Conservation (phyloP, 2,113 vertebrate genomes). For the Entosphenus tridentatus region DNA sequence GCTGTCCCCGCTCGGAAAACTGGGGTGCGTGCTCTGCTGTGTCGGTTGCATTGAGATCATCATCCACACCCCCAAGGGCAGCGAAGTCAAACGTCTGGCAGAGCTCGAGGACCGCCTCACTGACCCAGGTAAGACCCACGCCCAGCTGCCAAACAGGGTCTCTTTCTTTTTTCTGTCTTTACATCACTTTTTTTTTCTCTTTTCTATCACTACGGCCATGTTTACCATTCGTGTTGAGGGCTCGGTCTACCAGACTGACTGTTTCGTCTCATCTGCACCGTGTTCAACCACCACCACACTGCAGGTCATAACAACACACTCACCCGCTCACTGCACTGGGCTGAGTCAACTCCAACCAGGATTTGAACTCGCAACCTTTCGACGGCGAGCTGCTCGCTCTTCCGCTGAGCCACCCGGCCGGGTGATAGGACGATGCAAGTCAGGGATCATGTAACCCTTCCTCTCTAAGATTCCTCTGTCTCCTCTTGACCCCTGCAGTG, state of each 20-base stretch:
- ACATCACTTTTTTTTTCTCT: not conserved
- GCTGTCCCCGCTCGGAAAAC: conserved; percentile 62
- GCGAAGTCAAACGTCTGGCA: conserved; percentile 41
- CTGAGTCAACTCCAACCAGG: too few relatives aligned
- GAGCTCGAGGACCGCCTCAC: conserved; percentile 60
- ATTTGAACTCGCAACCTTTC: too few relatives aligned
- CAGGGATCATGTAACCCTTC: too few relatives aligned
- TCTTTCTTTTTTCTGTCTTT: not conserved
- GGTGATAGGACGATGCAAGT: too few relatives aligned
- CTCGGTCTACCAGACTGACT: not conserved
- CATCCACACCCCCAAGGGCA: conserved; percentile 61
- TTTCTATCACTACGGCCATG: not conserved
- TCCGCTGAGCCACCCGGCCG: too few relatives aligned
- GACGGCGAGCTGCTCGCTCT: too few relatives aligned
- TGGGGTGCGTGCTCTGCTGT: conserved; percentile 67
- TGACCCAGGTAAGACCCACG: conserved; percentile 49
- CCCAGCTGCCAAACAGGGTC: not conserved
- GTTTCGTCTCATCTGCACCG: not conserved
- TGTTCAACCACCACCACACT: too few relatives aligned
- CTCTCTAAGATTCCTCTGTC: not conserved
- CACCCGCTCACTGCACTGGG: too few relatives aligned
- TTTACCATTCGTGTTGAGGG: not conserved
- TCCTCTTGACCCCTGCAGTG: conserved; percentile 31
- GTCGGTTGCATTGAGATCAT: conserved; percentile 71
- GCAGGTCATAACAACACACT: too few relatives aligned